Conservation (phyloP, 2,113 vertebrate genomes). For the Coptodon bakossiorum region DNA sequence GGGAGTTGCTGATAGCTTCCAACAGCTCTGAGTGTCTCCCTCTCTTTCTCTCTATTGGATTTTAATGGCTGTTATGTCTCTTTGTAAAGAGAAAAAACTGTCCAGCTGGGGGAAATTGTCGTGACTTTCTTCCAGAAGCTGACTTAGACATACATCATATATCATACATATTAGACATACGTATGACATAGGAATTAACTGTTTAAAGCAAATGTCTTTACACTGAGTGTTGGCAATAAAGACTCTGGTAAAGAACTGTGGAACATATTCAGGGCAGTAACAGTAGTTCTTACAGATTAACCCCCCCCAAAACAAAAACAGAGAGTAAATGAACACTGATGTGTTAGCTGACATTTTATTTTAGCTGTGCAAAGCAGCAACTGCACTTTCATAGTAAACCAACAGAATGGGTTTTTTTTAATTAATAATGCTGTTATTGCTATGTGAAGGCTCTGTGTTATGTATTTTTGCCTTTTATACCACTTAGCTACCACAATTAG, state of each 20-base stretch:
- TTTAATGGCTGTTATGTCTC: neutral
- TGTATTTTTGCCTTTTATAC: neutral
- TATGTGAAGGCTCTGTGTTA: neutral
- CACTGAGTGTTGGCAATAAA: neutral
- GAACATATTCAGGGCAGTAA: neutral
- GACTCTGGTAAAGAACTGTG: neutral
- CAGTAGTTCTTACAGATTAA: neutral
- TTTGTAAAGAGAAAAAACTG: neutral
- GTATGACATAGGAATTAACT: neutral
- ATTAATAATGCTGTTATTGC: neutral
- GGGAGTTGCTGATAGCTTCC: neutral
- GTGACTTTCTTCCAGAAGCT: neutral
- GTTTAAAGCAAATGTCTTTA: neutral
- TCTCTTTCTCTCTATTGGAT: neutral
- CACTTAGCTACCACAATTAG: neutral
- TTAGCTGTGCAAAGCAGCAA: neutral
- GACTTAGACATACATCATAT: neutral
- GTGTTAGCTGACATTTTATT: neutral
- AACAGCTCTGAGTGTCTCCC: neutral
- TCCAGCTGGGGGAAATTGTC: neutral
- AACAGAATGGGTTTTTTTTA: accelerated
- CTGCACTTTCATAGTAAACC: neutral
- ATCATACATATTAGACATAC: neutral
- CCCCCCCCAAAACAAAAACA: neutral
- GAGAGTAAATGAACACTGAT: accelerated